Conservation (phyloP, 1,140 invertebrate species). For the Radopholus similis region DNA sequence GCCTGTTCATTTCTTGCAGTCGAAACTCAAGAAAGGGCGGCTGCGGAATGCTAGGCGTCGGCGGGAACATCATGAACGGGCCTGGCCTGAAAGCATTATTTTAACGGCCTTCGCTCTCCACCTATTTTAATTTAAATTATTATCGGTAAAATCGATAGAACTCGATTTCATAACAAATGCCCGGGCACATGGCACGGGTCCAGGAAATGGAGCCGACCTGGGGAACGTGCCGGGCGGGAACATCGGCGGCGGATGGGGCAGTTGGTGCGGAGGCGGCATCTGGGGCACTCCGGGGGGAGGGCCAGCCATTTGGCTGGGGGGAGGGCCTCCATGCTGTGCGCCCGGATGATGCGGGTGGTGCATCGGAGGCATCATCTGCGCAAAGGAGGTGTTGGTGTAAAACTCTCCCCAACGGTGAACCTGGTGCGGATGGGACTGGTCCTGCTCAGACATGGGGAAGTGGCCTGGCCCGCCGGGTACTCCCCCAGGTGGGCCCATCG, state of each 20-base stretch:
- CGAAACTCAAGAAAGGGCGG: slow-evolving; percentile 35
- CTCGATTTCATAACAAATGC: too few relatives aligned
- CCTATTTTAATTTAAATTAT: too few relatives aligned
- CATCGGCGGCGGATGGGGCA: slow-evolving; percentile 2
- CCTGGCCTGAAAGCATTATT: background rate
- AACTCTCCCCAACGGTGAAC: background rate
- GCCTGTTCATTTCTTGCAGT: slow-evolving; percentile 34
- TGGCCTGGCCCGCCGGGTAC: background rate
- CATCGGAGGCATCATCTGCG: slow-evolving; percentile 8
- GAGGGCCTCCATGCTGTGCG: background rate
- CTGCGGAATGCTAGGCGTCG: slow-evolving; percentile 19
- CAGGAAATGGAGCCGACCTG: background rate
- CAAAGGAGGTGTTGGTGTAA: background rate
- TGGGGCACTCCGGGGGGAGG: background rate
- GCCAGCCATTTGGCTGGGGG: slow-evolving; percentile 5
- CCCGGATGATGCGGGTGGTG: slow-evolving; percentile 8
- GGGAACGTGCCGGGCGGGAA: slow-evolving; percentile 14
- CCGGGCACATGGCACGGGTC: too few relatives aligned
- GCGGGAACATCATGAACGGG: slow-evolving; percentile 5
- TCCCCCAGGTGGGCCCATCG: background rate
- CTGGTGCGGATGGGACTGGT: background rate
- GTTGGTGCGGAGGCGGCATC: slow-evolving; percentile 13
- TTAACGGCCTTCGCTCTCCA: background rate
- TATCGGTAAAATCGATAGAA: too few relatives aligned
- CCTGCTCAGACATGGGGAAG: background rate